Conservation (phyloP, 2,113 vertebrate species). For the Ammospiza nelsoni region DNA sequence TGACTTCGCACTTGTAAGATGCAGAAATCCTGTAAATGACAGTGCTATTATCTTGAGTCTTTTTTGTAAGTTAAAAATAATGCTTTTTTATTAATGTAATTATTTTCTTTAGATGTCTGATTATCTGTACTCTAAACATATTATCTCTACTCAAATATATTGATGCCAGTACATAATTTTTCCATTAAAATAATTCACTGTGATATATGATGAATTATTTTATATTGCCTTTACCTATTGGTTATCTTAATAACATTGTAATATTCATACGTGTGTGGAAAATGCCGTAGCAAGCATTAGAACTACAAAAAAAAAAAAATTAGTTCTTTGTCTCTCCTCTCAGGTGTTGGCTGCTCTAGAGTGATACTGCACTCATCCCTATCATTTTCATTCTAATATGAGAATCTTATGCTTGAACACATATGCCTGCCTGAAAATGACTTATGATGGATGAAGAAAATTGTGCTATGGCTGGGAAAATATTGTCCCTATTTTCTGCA, state of each 20-base stretch:
- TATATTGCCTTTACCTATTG: background rate
- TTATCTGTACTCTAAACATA: background rate
- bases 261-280: background rate
- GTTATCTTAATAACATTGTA: background rate
- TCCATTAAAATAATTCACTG: background rate
- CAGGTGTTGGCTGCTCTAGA: background rate
- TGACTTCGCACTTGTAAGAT: background rate
- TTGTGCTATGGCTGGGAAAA: background rate
- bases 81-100: background rate
- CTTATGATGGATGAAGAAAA: background rate
- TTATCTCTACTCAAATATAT: background rate
- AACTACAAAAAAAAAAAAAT: background rate
- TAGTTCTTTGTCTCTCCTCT: background rate
- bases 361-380: background rate
- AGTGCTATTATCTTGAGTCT: background rate
- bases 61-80: background rate
- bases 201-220: background rate
- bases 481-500: background rate
- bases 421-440: background rate
- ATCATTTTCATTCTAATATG: background rate
- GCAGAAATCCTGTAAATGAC: background rate
- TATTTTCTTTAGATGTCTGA: background rate
- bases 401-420: background rate
- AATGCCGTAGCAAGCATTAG: background rate
- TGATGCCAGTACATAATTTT: background rate